Percentiles rank a stretch among this genome's conserved stretches.
phyloP scores from a whole-genome alignment of 2,888 invertebrate species.

The Sepiola atlantica region DNA sequence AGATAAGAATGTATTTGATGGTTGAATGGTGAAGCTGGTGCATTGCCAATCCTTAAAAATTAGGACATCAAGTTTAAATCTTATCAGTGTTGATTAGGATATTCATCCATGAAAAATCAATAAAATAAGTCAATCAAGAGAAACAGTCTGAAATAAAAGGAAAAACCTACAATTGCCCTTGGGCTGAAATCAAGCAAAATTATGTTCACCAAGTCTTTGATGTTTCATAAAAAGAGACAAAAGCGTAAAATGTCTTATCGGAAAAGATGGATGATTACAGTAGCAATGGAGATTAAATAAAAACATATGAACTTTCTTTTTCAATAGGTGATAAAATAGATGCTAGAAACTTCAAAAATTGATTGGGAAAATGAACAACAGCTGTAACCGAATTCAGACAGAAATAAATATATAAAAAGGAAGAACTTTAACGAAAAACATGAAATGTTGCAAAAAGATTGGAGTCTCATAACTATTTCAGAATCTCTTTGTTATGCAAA shows the following conservation, averaged over 20 bases:
- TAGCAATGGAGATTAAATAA: background rate
- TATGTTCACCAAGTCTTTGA: background rate
- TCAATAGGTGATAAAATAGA: background rate
- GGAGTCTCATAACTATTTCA: background rate
- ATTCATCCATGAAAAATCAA: slow-evolving; percentile 12
- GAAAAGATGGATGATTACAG: background rate
- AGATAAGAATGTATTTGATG: background rate
- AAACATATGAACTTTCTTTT: background rate
- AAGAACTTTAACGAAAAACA: background rate
- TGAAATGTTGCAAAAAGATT: background rate
- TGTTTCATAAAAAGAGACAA: background rate
- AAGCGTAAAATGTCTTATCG: background rate
- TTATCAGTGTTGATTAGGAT: background rate
- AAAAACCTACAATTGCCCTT: background rate
- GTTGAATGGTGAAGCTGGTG: background rate
- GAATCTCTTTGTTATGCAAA: too few relatives aligned
- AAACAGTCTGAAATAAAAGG: background rate
- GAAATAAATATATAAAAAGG: background rate
- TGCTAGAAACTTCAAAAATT: background rate
- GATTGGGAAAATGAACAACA: background rate
- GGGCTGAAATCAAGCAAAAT: background rate
- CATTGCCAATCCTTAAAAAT: background rate
- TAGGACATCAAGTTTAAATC: slow-evolving; percentile 13
- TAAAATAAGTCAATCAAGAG: background rate
- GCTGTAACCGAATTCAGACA: background rate